These are phyloP conservation scores for Mythimna loreyi DNA, from an alignment of 2,888 invertebrate species.

Conservation along the genomic window DNA sequence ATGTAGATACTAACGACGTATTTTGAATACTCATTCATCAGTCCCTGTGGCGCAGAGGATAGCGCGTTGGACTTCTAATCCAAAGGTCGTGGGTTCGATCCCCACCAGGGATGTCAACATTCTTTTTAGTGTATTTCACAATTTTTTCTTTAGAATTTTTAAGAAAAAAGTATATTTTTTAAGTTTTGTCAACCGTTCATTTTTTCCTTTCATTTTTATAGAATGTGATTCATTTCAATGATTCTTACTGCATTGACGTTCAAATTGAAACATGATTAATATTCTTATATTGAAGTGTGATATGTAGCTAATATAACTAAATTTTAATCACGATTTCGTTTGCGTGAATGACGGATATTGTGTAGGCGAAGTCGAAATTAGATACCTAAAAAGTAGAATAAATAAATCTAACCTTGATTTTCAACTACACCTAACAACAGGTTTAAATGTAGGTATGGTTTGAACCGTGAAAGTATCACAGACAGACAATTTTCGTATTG, in stretches of 20 bases:
- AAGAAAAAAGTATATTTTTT: background rate
- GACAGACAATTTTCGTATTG: no score
- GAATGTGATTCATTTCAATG: background rate
- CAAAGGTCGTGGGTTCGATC: conserved; percentile 97
- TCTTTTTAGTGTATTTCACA: conserved; percentile 39
- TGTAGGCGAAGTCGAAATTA: no score
- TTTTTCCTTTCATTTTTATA: no score
- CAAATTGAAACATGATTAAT: no score
- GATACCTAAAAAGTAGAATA: no score
- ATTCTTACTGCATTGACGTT: background rate
- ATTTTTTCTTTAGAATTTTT: background rate
- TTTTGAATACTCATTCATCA: conserved; percentile 64
- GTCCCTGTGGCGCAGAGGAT: conserved; percentile 97
- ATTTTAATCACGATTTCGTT: no score
- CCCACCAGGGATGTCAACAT: conserved; percentile 93
- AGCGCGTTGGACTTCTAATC: conserved; percentile 97
- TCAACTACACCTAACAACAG: no score
- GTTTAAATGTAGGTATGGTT: no score
- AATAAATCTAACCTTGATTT: no score
- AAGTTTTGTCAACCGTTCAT: background rate
- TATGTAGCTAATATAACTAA: no score
- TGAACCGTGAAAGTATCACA: no score
- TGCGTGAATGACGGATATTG: no score
- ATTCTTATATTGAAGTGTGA: background rate
- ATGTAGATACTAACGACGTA: conserved; percentile 52